Percentiles rank a stretch among this genome's conserved stretches.
These are phyloP conservation scores for Sanderia malayensis DNA, from an alignment of 30 jellyfish, hydroid and myxozoan genomes.

Conservation along the genomic window DNA sequence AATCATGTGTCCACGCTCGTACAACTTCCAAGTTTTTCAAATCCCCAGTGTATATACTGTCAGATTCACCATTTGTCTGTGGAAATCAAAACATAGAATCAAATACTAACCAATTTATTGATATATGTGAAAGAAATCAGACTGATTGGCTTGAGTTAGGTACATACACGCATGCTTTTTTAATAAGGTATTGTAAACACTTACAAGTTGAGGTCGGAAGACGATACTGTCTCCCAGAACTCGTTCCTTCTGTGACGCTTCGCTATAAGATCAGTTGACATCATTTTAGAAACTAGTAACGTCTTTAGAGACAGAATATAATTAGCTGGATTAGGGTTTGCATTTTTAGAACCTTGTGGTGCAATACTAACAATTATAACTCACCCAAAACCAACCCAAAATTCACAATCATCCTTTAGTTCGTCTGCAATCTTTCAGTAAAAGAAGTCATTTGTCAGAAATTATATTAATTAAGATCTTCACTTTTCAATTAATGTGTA, in stretches of 20 bases:
- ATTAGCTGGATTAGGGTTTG: no score
- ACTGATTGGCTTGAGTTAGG: no score
- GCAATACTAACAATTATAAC: no score
- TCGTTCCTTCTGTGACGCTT: constrained; percentile 85
- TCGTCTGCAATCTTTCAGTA: constrained; percentile 84
- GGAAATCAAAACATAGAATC: no score
- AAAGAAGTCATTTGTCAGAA: not conserved
- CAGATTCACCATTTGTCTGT: constrained; percentile 84
- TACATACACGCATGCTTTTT: no score
- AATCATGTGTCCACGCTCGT: constrained; percentile 89
- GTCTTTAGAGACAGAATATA: no score
- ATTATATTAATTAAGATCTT: not conserved
- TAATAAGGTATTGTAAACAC: not conserved
- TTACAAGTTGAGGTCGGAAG: constrained; percentile 79
- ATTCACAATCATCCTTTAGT: constrained; percentile 80
- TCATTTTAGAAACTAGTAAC: no score
- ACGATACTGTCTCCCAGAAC: constrained; percentile 83
- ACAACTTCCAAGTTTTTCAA: constrained; percentile 47
- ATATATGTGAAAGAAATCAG: no score
- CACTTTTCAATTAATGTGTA: not conserved
- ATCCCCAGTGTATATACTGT: constrained; percentile 67
- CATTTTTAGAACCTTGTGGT: no score
- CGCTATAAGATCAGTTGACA: constrained; percentile 41
- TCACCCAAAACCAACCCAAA: constrained; percentile 97
- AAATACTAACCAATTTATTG: no score